Conservation (phyloP, 2,888 invertebrate species). For the Mythimna pallens region DNA sequence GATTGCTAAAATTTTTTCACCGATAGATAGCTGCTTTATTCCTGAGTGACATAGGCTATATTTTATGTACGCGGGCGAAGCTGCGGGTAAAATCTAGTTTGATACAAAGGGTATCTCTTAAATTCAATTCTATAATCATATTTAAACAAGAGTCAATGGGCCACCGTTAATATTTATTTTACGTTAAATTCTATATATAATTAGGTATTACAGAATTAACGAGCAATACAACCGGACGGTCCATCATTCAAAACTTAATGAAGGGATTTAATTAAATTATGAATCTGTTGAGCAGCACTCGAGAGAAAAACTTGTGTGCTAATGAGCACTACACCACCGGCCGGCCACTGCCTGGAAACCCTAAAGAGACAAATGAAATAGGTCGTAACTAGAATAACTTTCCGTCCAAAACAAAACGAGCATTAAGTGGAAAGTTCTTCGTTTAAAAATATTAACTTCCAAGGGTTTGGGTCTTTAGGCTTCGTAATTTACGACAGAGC, state of each 20-base stretch:
- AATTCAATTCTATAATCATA: constrained; percentile 3
- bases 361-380: constrained; percentile 57
- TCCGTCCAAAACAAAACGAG: constrained; percentile 47
- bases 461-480: constrained; percentile 32
- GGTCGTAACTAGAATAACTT: constrained; percentile 52
- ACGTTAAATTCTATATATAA: constrained; percentile 27
- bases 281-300: constrained; percentile 51
- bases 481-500: constrained; percentile 41
- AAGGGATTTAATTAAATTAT: constrained; percentile 58
- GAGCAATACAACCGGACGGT: constrained; percentile 24
- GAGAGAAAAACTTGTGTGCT: constrained; percentile 56
- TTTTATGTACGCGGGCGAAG: no score
- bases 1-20: no score
- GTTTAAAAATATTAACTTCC: constrained; percentile 54
- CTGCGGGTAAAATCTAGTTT: no score
- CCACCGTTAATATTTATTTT: constrained; percentile 21
- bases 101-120: constrained; percentile 20
- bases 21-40: no score
- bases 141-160: neutral
- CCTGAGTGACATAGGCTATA: no score
- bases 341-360: constrained; percentile 48
- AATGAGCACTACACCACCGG: constrained; percentile 50
- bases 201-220: constrained; percentile 28
- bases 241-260: constrained; percentile 47
- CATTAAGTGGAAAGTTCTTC: constrained; percentile 44